phyloP scores from a whole-genome alignment of 2,797 vertebrate genomes.

The Miichthys miiuy region DNA sequence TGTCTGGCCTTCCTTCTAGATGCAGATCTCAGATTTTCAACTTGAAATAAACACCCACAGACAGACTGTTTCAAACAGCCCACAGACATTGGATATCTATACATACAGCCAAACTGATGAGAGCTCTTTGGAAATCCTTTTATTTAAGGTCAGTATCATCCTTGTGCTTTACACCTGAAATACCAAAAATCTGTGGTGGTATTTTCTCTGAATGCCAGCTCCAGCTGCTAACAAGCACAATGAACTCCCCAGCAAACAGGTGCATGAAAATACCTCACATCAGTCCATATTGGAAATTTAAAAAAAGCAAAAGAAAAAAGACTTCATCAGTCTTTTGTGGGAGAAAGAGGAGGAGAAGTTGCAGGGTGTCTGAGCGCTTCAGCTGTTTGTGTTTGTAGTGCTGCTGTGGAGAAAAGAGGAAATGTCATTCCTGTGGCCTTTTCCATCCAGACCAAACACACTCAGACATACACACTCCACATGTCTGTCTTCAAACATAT shows the following conservation, averaged over 20 bases:
- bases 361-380: conserved; percentile 6
- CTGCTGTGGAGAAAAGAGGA: conserved; percentile 41
- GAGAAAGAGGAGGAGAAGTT: conserved; percentile 1
- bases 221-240: conserved; percentile 47
- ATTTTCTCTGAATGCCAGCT: conserved; percentile 72
- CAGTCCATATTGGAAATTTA: conserved; percentile 3
- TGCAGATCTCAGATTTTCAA: neutral
- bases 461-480: conserved; percentile 25
- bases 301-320: neutral
- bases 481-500: neutral
- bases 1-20: too few species aligned
- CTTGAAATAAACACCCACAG: conserved; percentile 9
- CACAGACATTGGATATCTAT: neutral
- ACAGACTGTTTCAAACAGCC: neutral
- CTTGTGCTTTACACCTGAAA: conserved; percentile 57
- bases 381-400: conserved; percentile 21
- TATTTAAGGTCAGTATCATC: conserved; percentile 66
- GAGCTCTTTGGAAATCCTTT: conserved; percentile 34
- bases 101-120: conserved; percentile 2
- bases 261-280: conserved; percentile 19
- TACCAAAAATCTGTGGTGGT: conserved; percentile 67
- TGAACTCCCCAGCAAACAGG: conserved; percentile 19
- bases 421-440: conserved; percentile 76
- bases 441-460: conserved; percentile 54
- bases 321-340: conserved; percentile 26